Evolutionary conservation across 2,113 vertebrate species (phyloP), one percentile per base, ranked within the genome.

Genomic region (Hippolais icterina): DNA sequence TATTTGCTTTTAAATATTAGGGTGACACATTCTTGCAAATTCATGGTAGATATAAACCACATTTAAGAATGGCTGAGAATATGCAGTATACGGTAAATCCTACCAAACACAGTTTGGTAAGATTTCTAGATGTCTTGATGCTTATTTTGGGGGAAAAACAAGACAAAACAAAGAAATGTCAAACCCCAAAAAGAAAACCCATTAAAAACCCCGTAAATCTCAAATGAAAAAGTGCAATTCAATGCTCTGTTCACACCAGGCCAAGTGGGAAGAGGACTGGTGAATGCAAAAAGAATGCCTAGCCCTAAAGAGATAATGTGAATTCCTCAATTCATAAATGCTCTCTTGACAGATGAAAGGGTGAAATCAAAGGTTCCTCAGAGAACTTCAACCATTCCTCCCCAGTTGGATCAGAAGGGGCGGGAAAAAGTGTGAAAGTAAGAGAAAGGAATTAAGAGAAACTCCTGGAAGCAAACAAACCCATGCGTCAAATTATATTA

Each of bases 311-410:
- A 63, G 49, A 59, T 33, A 14, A 85, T 57, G 6, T 53, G n/a
- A 80, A 44, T 64, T 86, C 39, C 75, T 69, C 75, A 31, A 64
- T 29, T 87, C 4, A 53, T 50, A 57, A 66, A 15, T 60, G 19
- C 2, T 75, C 37, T 61, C 21, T 87, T 70, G 54, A 29, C 7
- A 70, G 37, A 59, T 16, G 13, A 63, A 79, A 79, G 19, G 4
- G 18, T 68, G 23, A 64, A 76, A 74, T 8, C 1, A 0, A 20
- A 52, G 11, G 15, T 69, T 3, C 42, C 2, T 12, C 16, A 49
- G 68, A 89, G 35, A 85, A 8, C 5, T 72, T 68, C 24, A 74
- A 21, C 15, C 41, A n/a, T 54, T 83, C 16, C 8, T 79, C 29
- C 7, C 50, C 29, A 29, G 24, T 1, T 95, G 35, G 20, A 79